These are phyloP conservation scores for Sebastes itinus DNA, from an alignment of 2,797 vertebrate genomes.

Conservation along the genomic window DNA sequence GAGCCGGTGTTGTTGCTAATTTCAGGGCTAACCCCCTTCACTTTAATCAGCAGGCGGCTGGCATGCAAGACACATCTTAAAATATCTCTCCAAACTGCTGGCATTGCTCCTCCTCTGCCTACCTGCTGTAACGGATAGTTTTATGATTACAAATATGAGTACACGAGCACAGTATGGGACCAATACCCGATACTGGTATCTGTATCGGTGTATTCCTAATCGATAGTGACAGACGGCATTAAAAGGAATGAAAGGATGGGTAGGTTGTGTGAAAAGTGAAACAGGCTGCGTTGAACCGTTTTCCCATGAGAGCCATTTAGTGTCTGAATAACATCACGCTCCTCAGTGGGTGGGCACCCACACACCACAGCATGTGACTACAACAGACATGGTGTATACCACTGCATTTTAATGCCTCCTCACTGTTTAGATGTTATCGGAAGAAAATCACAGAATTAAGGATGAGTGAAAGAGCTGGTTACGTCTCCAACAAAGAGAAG, in stretches of 20 bases:
- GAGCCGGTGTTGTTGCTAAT: no score
- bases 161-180: no score
- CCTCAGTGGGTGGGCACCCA: slow-evolving; percentile 66
- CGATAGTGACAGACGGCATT: background rate
- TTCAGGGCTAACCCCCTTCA: no score
- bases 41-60: no score
- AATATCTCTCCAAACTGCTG: no score
- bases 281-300: slow-evolving; percentile 13
- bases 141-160: no score
- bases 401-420: slow-evolving; percentile 47
- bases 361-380: slow-evolving; percentile 50
- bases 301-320: slow-evolving; percentile 33
- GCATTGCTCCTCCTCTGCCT: no score
- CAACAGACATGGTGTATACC: slow-evolving; percentile 27
- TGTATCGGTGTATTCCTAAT: background rate
- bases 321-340: slow-evolving; percentile 51
- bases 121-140: background rate
- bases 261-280: slow-evolving; percentile 42
- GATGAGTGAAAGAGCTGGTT: background rate
- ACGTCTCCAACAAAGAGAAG: background rate
- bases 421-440: background rate
- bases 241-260: slow-evolving; percentile 27
- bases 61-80: no score
- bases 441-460: slow-evolving; percentile 4
- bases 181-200: no score